Evolutionary conservation across 2,797 vertebrate genomes (phyloP), one percentile per base, ranked within the genome.

Genomic region (Hippoglossus hippoglossus): DNA sequence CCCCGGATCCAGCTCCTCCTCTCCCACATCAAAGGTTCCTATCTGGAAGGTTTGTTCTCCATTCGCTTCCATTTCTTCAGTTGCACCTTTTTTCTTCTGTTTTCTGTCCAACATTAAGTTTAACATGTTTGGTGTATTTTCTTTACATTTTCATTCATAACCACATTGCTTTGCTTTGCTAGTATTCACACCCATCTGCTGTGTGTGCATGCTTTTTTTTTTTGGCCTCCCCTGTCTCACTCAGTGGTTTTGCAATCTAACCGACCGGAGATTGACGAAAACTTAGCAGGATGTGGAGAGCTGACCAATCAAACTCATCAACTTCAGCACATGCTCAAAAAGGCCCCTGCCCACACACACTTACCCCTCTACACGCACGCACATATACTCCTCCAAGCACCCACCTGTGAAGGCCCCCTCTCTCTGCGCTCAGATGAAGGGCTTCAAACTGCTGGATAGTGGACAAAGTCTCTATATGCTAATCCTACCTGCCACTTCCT

Each of bases 41-140:
- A 95, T 96, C 94, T 99, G 97, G 97, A 99, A 99, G 98, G 98
- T 99, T 99, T 96, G 98, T 99, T 96, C 94, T 79, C 94, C 95
- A 96, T 95, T 92, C 83, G 84, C 90, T 87, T 57, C 84, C 89
- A 84, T 87, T 67, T 75, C 74, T 85, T 85, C 79, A 73, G 89
- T 91, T 92, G 86, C 81, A 70, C 61, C 67, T 79, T 80, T 28
- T 28, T 28, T 18, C 18, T 16, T 28, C 21, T 54, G 18, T 49
- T 21, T 51, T 84, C 41, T 24, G 67, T 87, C 86, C 54, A 56
- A 44, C 41, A 5, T 44, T 13, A 13, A 8, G 61, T 87, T 87
- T 64, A 26, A 63, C 13, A 47, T 52, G 11, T 73, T 81, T 75
- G 4, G 13, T 75, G 80, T 70, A 22, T 73, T 81, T 87, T 72